phyloP scores from a whole-genome alignment of 2,888 invertebrate species.

The Temnothorax ravouxi region DNA sequence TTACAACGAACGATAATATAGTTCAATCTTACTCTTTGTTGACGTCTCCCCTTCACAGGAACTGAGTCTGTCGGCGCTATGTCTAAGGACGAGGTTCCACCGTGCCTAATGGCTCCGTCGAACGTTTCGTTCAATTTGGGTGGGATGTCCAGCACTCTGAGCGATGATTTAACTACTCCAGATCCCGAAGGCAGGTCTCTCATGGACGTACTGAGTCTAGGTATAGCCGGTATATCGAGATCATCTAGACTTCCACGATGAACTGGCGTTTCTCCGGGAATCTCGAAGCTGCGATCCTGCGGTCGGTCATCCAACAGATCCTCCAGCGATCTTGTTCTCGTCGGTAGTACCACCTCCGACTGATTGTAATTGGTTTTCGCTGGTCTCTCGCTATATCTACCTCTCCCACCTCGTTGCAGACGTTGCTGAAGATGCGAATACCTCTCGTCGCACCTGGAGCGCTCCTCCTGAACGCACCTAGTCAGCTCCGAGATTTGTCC shows the following conservation, averaged over 20 bases:
- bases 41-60: slow-evolving; percentile 30
- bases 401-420: slow-evolving; percentile 89
- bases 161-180: slow-evolving; percentile 71
- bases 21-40: slow-evolving; percentile 40
- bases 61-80: slow-evolving; percentile 76
- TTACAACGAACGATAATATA: neutral
- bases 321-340: slow-evolving; percentile 91
- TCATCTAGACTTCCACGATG: slow-evolving; percentile 82
- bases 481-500: slow-evolving; percentile 91
- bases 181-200: slow-evolving; percentile 79
- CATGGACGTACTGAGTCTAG: slow-evolving; percentile 81
- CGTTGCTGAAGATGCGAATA: slow-evolving; percentile 91
- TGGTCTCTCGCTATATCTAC: slow-evolving; percentile 88
- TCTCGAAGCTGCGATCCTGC: slow-evolving; percentile 82
- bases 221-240: slow-evolving; percentile 83
- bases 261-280: slow-evolving; percentile 80
- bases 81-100: slow-evolving; percentile 79
- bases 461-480: slow-evolving; percentile 89
- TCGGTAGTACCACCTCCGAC: slow-evolving; percentile 87
- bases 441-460: slow-evolving; percentile 89
- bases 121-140: slow-evolving; percentile 81
- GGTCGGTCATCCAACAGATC: slow-evolving; percentile 88
- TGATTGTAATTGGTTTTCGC: slow-evolving; percentile 87
- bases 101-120: slow-evolving; percentile 79
- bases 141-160: slow-evolving; percentile 78